Evolutionary conservation across 2,797 vertebrate genomes (phyloP).

Genomic region (Sitta carolinensis): DNA sequence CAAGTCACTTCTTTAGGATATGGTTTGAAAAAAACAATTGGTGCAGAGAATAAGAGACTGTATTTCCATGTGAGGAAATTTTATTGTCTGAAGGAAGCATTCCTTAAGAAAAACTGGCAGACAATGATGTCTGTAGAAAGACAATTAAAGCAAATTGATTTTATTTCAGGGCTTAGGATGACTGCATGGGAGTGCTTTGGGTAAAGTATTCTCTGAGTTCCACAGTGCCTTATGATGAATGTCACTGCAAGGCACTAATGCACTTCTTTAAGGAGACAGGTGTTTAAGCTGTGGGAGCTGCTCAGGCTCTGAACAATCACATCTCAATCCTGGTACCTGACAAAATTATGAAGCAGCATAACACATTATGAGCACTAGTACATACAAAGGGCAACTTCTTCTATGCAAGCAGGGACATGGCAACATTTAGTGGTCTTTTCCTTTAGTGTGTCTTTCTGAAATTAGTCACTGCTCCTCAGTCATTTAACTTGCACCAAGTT

Average conservation of each 20-base stretch:
- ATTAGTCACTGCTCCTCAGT: neutral
- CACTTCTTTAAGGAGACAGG: neutral
- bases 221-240: neutral
- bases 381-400: neutral
- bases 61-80: neutral
- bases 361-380: neutral
- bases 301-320: neutral
- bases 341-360: neutral
- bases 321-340: neutral
- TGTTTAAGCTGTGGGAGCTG: neutral
- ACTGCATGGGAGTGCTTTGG: neutral
- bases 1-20: neutral
- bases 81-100: neutral
- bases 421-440: neutral
- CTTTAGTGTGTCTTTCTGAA: neutral
- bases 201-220: neutral
- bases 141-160: constrained; percentile 1
- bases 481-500: neutral
- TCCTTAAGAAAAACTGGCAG: neutral
- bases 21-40: neutral
- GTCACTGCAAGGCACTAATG: neutral
- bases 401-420: neutral
- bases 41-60: neutral
- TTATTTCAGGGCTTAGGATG: neutral
- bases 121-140: neutral